Conservation (phyloP, 2,797 vertebrate genomes). For the Typhlichthys subterraneus region DNA sequence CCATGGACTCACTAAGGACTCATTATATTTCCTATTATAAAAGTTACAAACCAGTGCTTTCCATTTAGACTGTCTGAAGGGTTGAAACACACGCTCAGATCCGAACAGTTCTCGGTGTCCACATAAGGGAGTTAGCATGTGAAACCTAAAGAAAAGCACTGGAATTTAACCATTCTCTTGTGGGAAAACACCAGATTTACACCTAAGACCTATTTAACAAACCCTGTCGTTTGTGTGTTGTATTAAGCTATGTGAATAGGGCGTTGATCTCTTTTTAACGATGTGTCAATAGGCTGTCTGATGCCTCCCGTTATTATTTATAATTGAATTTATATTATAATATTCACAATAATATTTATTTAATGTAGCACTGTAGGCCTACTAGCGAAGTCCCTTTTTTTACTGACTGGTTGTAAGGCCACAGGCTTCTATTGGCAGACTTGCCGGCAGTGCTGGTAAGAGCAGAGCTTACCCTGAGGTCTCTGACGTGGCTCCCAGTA, state of each 20-base stretch:
- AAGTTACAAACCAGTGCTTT: too few species aligned
- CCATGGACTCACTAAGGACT: too few species aligned
- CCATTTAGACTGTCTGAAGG: too few species aligned
- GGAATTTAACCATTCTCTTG: too few species aligned
- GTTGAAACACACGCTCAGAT: too few species aligned
- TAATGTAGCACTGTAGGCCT: background rate
- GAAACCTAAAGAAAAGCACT: too few species aligned
- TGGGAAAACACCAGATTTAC: background rate
- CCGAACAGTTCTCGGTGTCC: background rate
- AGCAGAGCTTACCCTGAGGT: slow-evolving; percentile 36
- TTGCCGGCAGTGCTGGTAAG: slow-evolving; percentile 30
- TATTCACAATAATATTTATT: background rate
- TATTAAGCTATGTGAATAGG: background rate
- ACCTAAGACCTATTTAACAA: background rate
- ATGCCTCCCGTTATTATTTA: background rate
- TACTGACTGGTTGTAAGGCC: slow-evolving; percentile 25
- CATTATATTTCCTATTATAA: too few species aligned
- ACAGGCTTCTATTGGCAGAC: slow-evolving; percentile 46
- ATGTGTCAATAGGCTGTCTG: background rate
- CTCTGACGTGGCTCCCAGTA: slow-evolving; percentile 50
- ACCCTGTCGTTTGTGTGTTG: background rate
- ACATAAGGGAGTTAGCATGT: background rate
- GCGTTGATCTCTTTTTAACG: background rate
- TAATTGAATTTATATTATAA: too few species aligned
- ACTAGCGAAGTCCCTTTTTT: background rate